Base-by-base conservation (phyloP, 2,797 vertebrate genomes). In the Premnoplex brunnescens region DNA sequence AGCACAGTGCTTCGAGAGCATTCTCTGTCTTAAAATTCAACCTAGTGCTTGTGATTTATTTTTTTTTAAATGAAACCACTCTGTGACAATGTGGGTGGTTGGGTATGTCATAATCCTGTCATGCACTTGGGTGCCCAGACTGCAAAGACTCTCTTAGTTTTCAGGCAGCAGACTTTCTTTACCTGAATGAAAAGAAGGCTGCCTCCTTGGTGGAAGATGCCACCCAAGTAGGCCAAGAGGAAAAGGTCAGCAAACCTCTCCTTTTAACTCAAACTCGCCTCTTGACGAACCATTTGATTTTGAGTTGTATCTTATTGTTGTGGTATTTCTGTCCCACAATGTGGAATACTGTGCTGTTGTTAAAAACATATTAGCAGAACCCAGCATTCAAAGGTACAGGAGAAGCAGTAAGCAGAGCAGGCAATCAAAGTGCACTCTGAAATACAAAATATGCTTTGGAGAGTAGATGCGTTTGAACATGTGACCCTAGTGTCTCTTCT, bases 51-150 rank as follows among this genome's bases (percentile, higher is more conserved):
- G 39, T 44, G 49, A 1, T 7, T 18, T 5, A 52, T 17, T 21
- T 58, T 84, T 86, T 64, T 3, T 15, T 27, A 54, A 89, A 51
- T 0, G 0, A 62, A 93, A 52, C 28, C 21, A 22, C 51, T 59
- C 46, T 49, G 73, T 52, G 79, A 88, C 92, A 85, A 88, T 94
- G 93, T 96, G 95, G 91, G 95, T 96, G 91, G 95, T 5, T 96
- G 85, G 30, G 37, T 92, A 74, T 91, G 76, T 93, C 94, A 94
- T 95, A 96, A 96, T 97, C 96, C 95, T 97, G 92, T 96, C 92
- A 96, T 88, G 91, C 95, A 97, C 94, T 96, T 96, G 92, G 91
- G 91, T 86, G 92, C 92, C 79, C 94, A 94, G 73, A 54, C 89
- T 95, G 89, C 92, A 96, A 96, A 95, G 96, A 89, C 60, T 91